phyloP scores from a whole-genome alignment of 2,113 vertebrate genomes.

The Ovis aries region ARS-UI_Ramb_v3.0 NC_056060.1:58883501-58884000 shows the following conservation, averaged over 20 bases:
- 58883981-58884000: neutral
- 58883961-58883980: neutral
- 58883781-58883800: neutral
- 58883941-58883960: neutral
- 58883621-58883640: neutral
- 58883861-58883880: neutral
- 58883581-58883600: neutral
- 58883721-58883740: neutral
- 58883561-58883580: neutral
- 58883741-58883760: neutral
- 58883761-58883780: neutral
- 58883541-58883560: neutral
- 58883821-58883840: neutral
- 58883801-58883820: neutral
- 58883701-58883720: neutral
- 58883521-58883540: neutral
- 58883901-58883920: neutral
- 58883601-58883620: neutral
- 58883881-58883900: neutral
- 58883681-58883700: neutral
- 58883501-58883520: neutral
- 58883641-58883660: neutral
- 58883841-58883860: neutral
- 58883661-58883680: neutral
- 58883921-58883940: fast-evolving